Evolutionary conservation across 1,140 invertebrate genomes (phyloP), one percentile per base, ranked within the genome.

Genomic region (Trichonephila clavipes): DNA sequence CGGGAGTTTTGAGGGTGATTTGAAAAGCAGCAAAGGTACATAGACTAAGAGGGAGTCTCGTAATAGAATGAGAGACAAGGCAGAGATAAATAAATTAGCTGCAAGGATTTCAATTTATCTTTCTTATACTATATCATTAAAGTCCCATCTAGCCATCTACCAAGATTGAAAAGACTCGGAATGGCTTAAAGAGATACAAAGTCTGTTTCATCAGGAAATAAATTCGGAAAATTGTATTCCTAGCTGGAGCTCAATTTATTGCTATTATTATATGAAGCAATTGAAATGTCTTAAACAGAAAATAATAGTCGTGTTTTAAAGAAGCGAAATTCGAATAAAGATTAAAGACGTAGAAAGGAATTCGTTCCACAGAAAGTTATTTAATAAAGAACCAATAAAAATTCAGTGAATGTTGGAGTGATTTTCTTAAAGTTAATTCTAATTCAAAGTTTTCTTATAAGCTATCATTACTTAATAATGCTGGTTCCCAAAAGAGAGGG

Each of bases 11-110:
- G 72, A 77, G 72, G 72, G 28, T 34, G 28, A 77, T 77, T 77
- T 77, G 72, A 77, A 77, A 77, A 77, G 72, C 72, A 77, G 72
- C 28, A 40, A 77, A 40, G 72, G 72, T 77, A 77, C 72, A 77
- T 14, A 77, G 72, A 77, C 62, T 16, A 34, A 77, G 72, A 34
- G 72, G 28, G 34, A 28, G 28, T 2, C 66, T n/a, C 21, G 51
- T 69, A 69, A 77, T 77, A 40, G 28, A 77, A 77, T 40, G 28
- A 28, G 34, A 40, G 72, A 77, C 72, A 77, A 77, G 72, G 14
- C 83, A 59, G 83, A 59, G 83, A 85, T 85, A 85, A 85, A 85
- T 85, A 85, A 85, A 85, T 85, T 85, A 85, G 83, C 44, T 61
- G 83, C 83, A 59, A 85, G 58, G 24, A 61, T 85, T 85, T 59